A percentile compares a stretch with the other conserved stretches of the same genome.
These are phyloP conservation scores for Megastigmus dorsalis DNA, from an alignment of 2,888 invertebrate genomes.

Conservation along the genomic window DNA sequence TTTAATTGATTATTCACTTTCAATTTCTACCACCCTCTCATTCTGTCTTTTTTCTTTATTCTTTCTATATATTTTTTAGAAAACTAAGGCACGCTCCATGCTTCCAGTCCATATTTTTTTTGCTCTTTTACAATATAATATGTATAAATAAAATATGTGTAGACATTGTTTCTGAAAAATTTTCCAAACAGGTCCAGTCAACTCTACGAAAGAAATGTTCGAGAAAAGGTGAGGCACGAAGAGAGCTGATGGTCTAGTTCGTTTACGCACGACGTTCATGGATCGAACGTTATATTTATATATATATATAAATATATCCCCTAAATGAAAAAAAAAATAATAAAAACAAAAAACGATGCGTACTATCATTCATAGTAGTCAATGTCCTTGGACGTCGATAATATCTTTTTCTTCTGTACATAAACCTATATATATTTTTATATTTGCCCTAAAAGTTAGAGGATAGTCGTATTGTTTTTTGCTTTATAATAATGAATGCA, in stretches of 20 bases:
- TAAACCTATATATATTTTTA: constrained; percentile 66
- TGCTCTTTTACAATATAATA: constrained; percentile 6
- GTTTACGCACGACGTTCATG: constrained; percentile 20
- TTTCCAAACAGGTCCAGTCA: constrained; percentile 20
- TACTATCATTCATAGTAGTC: constrained; percentile 64
- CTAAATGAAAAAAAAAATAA: constrained; percentile 34
- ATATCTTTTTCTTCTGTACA: constrained; percentile 72
- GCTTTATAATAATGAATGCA: constrained; percentile 63
- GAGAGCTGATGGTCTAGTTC: constrained; percentile 42
- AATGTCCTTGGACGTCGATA: constrained; percentile 67
- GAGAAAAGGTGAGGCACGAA: constrained; percentile 34
- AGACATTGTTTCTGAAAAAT: neutral
- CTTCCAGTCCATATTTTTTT: constrained; percentile 60
- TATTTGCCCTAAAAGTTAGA: constrained; percentile 63
- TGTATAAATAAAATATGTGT: constrained; percentile 37
- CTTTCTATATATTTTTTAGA: constrained; percentile 58
- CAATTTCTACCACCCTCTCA: constrained; percentile 7
- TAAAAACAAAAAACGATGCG: constrained; percentile 65
- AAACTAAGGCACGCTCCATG: constrained; percentile 72
- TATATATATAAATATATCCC: too few relatives aligned
- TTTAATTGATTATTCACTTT: constrained; percentile 9
- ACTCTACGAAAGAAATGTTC: constrained; percentile 29
- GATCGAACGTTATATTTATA: constrained; percentile 29
- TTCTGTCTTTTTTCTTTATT: constrained; percentile 18
- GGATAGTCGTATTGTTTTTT: constrained; percentile 66